These are phyloP conservation scores for Drosophila erecta DNA, from an alignment of 1,140 invertebrate genomes.

Conservation along the genomic window DNA sequence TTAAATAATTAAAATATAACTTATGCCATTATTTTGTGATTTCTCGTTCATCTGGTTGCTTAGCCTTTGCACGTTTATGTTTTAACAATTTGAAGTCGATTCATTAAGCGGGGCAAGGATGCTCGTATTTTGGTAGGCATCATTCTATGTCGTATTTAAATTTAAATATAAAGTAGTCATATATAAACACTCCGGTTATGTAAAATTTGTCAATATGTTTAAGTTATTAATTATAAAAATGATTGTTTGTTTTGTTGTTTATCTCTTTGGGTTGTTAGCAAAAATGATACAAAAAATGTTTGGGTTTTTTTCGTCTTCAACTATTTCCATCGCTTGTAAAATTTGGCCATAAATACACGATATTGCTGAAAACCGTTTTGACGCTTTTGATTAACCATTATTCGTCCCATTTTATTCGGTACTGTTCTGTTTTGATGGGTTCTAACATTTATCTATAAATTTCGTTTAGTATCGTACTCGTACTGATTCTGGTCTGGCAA, in stretches of 20 bases:
- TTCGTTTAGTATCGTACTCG: constrained; percentile 46
- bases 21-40: constrained; percentile 65
- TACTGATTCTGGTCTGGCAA: constrained; percentile 48
- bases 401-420: constrained; percentile 24
- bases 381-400: constrained; percentile 74
- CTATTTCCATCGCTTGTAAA: constrained; percentile 62
- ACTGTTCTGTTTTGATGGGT: constrained; percentile 17
- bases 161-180: constrained; percentile 45
- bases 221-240: constrained; percentile 68
- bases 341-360: constrained; percentile 78
- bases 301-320: constrained; percentile 29
- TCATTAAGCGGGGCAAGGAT: constrained; percentile 55
- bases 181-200: constrained; percentile 59
- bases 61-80: constrained; percentile 58
- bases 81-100: constrained; percentile 68
- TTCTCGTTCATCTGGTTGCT: constrained; percentile 45
- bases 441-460: constrained; percentile 30
- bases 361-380: constrained; percentile 78
- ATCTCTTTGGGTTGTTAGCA: constrained; percentile 77
- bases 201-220: constrained; percentile 72
- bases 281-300: constrained; percentile 74
- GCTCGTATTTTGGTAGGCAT: constrained; percentile 33
- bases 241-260: constrained; percentile 63
- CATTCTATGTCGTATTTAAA: constrained; percentile 25
- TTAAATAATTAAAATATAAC: constrained; percentile 51